Evolutionary conservation across 1,140 invertebrate species (phyloP).

Genomic region (Drosophila yakuba): DNA sequence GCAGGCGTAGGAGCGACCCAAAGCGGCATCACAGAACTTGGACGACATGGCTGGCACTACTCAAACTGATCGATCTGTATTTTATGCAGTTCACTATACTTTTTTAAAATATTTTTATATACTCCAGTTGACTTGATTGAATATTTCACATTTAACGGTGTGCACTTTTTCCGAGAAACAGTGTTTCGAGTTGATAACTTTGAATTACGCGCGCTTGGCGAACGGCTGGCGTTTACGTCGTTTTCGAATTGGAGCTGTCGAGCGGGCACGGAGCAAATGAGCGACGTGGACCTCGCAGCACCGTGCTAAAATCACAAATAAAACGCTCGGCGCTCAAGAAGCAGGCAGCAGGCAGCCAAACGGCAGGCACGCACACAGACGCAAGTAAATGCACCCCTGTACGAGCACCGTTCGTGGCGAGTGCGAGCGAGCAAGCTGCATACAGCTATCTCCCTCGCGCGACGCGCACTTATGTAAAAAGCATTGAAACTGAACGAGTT

Average conservation of each 20-base stretch:
- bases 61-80: constrained; percentile 24
- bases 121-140: constrained; percentile 8
- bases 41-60: constrained; percentile 53
- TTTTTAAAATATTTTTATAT: constrained; percentile 2
- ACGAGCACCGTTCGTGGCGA: constrained; percentile 17
- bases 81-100: background rate
- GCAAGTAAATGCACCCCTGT: constrained; percentile 71
- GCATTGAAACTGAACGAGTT: constrained; percentile 81
- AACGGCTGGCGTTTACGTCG: constrained; percentile 62
- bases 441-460: constrained; percentile 23
- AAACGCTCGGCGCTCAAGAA: constrained; percentile 77
- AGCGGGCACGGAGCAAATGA: constrained; percentile 59
- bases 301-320: constrained; percentile 84
- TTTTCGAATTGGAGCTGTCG: constrained; percentile 65
- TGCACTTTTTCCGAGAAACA: constrained; percentile 42
- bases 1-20: constrained; percentile 48
- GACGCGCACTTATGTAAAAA: constrained; percentile 78
- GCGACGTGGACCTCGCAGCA: constrained; percentile 75
- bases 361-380: constrained; percentile 27
- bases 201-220: constrained; percentile 74
- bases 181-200: constrained; percentile 57
- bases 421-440: constrained; percentile 14
- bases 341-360: constrained; percentile 70
- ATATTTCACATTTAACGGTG: constrained; percentile 20
- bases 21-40: constrained; percentile 63